Conservation (phyloP, 2,888 invertebrate species). For the Hymenopus coronatus region DNA sequence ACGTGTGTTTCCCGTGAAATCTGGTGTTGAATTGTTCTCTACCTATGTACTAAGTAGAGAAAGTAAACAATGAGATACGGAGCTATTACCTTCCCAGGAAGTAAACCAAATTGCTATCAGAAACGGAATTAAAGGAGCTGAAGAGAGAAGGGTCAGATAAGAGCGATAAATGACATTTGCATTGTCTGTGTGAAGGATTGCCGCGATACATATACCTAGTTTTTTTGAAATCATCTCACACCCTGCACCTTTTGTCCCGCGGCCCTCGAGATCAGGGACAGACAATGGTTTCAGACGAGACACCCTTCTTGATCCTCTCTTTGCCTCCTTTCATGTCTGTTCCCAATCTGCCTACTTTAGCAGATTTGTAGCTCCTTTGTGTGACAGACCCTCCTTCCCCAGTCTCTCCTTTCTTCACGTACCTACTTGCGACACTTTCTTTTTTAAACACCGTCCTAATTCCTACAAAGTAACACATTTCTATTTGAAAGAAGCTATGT, state of each 20-base stretch:
- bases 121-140: no score
- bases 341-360: not conserved
- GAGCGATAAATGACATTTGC: not conserved
- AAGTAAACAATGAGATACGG: no score
- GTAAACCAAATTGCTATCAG: no score
- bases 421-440: not conserved
- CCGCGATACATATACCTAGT: not conserved
- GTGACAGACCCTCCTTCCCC: not conserved
- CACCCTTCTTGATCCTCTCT: not conserved
- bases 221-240: not conserved
- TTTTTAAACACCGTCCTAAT: not conserved
- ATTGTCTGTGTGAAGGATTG: not conserved
- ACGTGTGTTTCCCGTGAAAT: no score
- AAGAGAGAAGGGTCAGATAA: no score
- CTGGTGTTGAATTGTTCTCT: no score
- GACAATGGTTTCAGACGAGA: not conserved
- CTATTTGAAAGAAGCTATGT: not conserved
- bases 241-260: not conserved
- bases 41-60: no score
- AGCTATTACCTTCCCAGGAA: no score
- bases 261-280: not conserved
- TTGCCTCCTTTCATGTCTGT: not conserved
- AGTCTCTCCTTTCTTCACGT: not conserved
- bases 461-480: not conserved
- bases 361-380: not conserved